phyloP scores from a whole-genome alignment of 2,888 invertebrate species.

The Tethea ocularis region DNA sequence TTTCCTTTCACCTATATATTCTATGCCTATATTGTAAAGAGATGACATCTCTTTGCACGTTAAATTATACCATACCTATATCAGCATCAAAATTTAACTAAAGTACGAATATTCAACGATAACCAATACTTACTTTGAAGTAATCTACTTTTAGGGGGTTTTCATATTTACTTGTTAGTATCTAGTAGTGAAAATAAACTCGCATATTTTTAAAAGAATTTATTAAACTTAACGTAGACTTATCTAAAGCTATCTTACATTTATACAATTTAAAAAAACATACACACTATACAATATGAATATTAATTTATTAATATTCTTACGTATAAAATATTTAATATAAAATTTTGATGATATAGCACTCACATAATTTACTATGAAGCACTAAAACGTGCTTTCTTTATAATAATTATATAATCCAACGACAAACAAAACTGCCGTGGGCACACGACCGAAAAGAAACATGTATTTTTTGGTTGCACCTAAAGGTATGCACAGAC shows the following conservation, averaged over 20 bases:
- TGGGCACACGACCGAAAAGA: background rate
- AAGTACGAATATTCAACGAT: too few relatives aligned
- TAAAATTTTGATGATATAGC: constrained; percentile 22
- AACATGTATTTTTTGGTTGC: background rate
- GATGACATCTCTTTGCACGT: too few relatives aligned
- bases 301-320: constrained; percentile 27
- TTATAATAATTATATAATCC: constrained; percentile 8
- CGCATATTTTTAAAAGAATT: constrained; percentile 51
- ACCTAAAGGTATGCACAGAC: too few relatives aligned
- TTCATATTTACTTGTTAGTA: background rate
- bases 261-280: constrained; percentile 66
- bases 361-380: constrained; percentile 28
- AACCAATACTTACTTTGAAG: too few relatives aligned
- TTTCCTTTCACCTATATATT: too few relatives aligned
- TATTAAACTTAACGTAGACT: constrained; percentile 72
- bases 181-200: constrained; percentile 17
- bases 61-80: too few relatives aligned
- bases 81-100: too few relatives aligned
- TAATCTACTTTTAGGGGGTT: too few relatives aligned
- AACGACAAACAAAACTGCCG: constrained; percentile 17
- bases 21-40: too few relatives aligned
- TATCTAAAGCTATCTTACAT: constrained; percentile 65
- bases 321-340: constrained; percentile 22
- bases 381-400: constrained; percentile 64
- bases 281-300: constrained; percentile 39